A percentile compares a stretch with the other conserved stretches of the same genome.
Conservation (phyloP, 1,140 invertebrate genomes). For the Eriosoma lanigerum region DNA sequence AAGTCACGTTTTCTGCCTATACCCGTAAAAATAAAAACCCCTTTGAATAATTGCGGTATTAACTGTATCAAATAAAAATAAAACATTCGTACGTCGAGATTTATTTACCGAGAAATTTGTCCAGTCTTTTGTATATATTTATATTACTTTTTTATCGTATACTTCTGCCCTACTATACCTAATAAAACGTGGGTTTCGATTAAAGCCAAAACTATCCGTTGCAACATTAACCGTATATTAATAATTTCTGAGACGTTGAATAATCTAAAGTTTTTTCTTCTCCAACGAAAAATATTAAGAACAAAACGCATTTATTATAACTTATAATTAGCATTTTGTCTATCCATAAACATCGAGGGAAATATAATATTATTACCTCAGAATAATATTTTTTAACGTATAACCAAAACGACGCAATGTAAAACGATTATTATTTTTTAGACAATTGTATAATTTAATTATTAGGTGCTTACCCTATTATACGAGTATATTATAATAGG, state of each 20-base stretch:
- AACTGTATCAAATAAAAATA: slow-evolving; percentile 32
- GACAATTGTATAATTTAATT: too few species aligned
- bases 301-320: slow-evolving; percentile 10
- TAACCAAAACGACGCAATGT: too few species aligned
- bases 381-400: not conserved
- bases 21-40: slow-evolving; percentile 15
- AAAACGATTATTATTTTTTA: too few species aligned
- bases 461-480: too few species aligned
- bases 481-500: too few species aligned
- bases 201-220: not conserved
- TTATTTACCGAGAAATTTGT: slow-evolving; percentile 27
- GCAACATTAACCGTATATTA: not conserved
- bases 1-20: slow-evolving; percentile 39
- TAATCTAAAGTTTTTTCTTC: slow-evolving; percentile 10
- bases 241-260: slow-evolving; percentile 9
- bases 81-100: slow-evolving; percentile 32
- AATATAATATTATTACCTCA: not conserved
- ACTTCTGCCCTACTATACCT: not conserved
- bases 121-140: not conserved
- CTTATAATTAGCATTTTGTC: slow-evolving; percentile 15
- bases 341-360: not conserved
- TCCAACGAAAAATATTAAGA: not conserved
- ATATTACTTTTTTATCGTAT: not conserved
- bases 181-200: not conserved
- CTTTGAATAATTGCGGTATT: slow-evolving; percentile 46